A percentile compares a stretch with the other conserved stretches of the same genome.
These are phyloP conservation scores for Corydoras sp. DNA, from an alignment of 2,113 vertebrate species.

Conservation along the genomic window DNA sequence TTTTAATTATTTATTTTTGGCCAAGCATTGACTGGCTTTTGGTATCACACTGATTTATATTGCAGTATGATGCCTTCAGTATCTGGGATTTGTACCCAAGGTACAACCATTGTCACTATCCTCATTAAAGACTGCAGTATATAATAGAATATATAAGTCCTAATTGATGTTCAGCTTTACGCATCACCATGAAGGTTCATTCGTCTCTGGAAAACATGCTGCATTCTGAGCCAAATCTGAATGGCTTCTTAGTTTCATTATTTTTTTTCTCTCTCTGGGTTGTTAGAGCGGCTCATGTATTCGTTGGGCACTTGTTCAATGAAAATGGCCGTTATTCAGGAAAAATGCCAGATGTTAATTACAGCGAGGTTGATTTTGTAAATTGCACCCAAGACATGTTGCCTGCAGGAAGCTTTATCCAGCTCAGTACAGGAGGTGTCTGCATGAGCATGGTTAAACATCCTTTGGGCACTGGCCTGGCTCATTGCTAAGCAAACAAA, in stretches of 20 bases:
- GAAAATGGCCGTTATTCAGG: constrained; percentile 54
- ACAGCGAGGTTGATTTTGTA: constrained; percentile 62
- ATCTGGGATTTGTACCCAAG: too few species aligned
- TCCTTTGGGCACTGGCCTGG: constrained; percentile 51
- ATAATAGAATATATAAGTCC: too few species aligned
- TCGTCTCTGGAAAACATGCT: too few species aligned
- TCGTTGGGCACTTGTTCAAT: constrained; percentile 49
- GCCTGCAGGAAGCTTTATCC: constrained; percentile 58
- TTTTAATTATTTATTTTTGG: too few species aligned
- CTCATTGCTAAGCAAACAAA: constrained; percentile 54
- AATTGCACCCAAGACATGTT: constrained; percentile 60
- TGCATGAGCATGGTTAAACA: constrained; percentile 41
- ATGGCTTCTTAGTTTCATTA: background rate
- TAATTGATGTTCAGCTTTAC: constrained; percentile 28
- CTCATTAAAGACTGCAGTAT: too few species aligned
- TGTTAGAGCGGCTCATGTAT: constrained; percentile 34
- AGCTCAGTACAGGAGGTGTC: constrained; percentile 50
- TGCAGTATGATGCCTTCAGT: too few species aligned
- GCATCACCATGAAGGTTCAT: constrained; percentile 15
- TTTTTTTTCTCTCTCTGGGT: constrained; percentile 20
- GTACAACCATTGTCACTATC: too few species aligned
- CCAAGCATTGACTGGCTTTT: too few species aligned
- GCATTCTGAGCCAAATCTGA: too few species aligned
- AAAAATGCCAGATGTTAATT: constrained; percentile 62
- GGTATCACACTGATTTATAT: too few species aligned